These are phyloP conservation scores for Actinia equina DNA, from an alignment of 64 coral and sea anemone genomes.

Conservation along the genomic window DNA sequence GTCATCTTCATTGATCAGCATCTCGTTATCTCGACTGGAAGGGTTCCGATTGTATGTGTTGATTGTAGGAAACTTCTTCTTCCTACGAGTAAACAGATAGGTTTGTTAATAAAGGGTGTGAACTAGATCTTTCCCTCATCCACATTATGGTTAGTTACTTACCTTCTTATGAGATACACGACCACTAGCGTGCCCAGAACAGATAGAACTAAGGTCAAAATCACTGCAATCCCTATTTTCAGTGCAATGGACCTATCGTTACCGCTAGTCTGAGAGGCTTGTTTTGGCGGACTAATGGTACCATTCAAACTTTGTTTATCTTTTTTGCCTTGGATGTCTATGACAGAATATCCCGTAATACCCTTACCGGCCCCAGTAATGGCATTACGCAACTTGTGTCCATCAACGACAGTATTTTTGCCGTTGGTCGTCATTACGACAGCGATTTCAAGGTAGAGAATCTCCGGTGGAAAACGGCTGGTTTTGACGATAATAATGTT, in stretches of 20 bases:
- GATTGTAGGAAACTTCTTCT: not conserved
- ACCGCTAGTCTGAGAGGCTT: not conserved
- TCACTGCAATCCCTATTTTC: slow-evolving; percentile 13
- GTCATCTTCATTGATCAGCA: slow-evolving; percentile 19
- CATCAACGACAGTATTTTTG: not conserved
- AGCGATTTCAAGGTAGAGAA: not conserved
- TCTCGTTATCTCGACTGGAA: not conserved
- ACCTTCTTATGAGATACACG: slow-evolving; percentile 7
- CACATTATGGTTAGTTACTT: not conserved
- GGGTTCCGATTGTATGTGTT: not conserved
- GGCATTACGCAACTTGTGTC: not conserved
- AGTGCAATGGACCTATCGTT: not conserved
- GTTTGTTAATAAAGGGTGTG: no score
- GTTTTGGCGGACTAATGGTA: not conserved
- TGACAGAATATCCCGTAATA: not conserved
- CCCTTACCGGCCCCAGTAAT: not conserved
- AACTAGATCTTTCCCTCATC: no score
- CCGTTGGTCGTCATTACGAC: slow-evolving; percentile 1
- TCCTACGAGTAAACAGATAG: not conserved
- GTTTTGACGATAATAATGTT: not conserved
- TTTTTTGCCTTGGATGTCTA: not conserved
- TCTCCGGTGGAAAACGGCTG: not conserved
- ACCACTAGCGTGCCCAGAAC: not conserved
- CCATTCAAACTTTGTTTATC: not conserved
- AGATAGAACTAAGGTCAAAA: not conserved